Evolutionary conservation across 2,113 vertebrate species (phyloP), one percentile per base, ranked within the genome.

Genomic region (Pygoscelis adeliae): DNA sequence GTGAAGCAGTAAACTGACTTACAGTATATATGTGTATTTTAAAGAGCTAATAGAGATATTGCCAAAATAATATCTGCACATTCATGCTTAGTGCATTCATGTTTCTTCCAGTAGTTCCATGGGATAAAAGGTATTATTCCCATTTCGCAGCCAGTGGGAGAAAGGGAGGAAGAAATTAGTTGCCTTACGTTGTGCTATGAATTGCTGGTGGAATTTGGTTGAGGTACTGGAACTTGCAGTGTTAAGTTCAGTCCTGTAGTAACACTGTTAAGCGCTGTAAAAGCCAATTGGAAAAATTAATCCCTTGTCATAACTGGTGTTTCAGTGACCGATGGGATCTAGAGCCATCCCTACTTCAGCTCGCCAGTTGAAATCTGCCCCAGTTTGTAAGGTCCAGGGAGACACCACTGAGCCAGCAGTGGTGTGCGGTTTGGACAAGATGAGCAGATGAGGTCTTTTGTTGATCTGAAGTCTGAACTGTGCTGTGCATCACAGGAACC

Each of bases 371-470:
- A 89, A 82, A 66, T 50, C 15, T 87, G 26, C 29, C 18, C 8
- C 5, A 10, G 18, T 6, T 63, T 81, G 19, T 79, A 40, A 71
- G 26, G 66, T 34, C 26, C 34, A 52, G 53, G 71, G 49, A 62
- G 58, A 32, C 16, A 13, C 6, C 8, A 6, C 42, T 8, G 36
- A 76, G 47, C 26, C 50, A 62, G 22, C 47, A 25, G 34, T 5
- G 22, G 23, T 2, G 0, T 4, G 16, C 0, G 7, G 3, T 32
- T 82, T 3, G 5, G 38, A 47, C 6, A 11, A 46, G 38, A 25
- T 0, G 20, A 47, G 71, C 59, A 8, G 17, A 26, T 15, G 13
- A 23, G 23, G 23, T 72, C 55, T 65, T 65, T 62, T 27, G 83
- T 79, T 70, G 23, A 15, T 50, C 44, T 69, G 76, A 40, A 83